Conservation (phyloP, 2,797 vertebrate species). For the Helicolenus hilgendorfi region DNA sequence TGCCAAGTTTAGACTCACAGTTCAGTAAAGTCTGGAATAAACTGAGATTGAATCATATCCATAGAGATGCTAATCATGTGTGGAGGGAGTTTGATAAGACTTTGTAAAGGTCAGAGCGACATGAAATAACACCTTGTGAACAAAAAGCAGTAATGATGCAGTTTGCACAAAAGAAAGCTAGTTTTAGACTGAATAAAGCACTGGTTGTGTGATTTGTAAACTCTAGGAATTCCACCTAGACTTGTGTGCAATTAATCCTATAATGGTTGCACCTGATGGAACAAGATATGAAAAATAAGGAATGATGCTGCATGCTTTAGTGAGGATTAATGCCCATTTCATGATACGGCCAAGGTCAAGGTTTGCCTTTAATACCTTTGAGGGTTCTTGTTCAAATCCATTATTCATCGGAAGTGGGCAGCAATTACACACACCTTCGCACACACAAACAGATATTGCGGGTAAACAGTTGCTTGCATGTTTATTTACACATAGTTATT, state of each 20-base stretch:
- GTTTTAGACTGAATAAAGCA: not conserved
- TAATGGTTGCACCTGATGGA: constrained; percentile 38
- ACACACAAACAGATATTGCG: constrained; percentile 22
- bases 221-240: constrained; percentile 7
- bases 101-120: constrained; percentile 21
- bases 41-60: constrained; percentile 13
- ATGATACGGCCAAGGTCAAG: constrained; percentile 59
- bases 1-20: constrained; percentile 45
- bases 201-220: constrained; percentile 5
- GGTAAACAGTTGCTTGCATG: constrained; percentile 51
- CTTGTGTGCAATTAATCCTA: constrained; percentile 35
- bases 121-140: constrained; percentile 8
- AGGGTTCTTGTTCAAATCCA: constrained; percentile 64
- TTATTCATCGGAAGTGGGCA: constrained; percentile 72
- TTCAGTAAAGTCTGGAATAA: constrained; percentile 47
- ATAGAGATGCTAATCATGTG: constrained; percentile 6
- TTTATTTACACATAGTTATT: constrained; percentile 61
- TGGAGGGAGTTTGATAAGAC: constrained; percentile 5
- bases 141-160: not conserved
- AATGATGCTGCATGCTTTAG: constrained; percentile 37
- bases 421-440: constrained; percentile 18
- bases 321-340: constrained; percentile 66
- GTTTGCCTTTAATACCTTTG: constrained; percentile 52
- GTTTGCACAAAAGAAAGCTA: not conserved
- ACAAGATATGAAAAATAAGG: constrained; percentile 33